Evolutionary conservation across 2,797 vertebrate species (phyloP).

Genomic region (Scyliorhinus canicula): DNA sequence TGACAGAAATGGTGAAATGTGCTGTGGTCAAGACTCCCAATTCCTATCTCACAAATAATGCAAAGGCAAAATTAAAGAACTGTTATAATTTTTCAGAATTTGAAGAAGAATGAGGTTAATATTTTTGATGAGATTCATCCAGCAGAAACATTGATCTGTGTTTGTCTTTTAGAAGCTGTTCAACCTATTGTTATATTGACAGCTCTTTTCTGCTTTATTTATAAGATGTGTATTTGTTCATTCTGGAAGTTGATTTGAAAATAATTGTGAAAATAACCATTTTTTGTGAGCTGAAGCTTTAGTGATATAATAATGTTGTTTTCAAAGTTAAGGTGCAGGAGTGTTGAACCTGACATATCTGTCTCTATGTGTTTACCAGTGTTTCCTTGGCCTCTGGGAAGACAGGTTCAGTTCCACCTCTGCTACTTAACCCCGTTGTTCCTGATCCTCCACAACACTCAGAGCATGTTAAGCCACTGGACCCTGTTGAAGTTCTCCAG

Average conservation of each 20-base stretch:
- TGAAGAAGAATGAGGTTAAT: too few species aligned
- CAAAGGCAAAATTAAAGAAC: neutral
- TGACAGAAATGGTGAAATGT: neutral
- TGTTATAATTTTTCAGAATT: too few species aligned
- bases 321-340: neutral
- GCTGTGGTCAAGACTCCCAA: neutral
- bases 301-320: neutral
- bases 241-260: neutral
- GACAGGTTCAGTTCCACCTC: neutral
- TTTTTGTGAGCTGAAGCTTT: neutral
- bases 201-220: too few species aligned
- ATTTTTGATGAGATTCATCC: too few species aligned
- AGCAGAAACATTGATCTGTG: too few species aligned
- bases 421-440: neutral
- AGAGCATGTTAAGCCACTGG: neutral
- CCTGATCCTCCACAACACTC: neutral
- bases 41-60: neutral
- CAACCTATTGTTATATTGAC: too few species aligned
- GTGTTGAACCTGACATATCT: neutral
- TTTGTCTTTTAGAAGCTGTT: too few species aligned
- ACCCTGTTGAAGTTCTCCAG: neutral
- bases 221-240: neutral
- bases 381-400: neutral
- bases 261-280: neutral
- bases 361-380: constrained; percentile 2